Percentiles rank a stretch among this genome's conserved stretches.
phyloP scores from a whole-genome alignment of 2,888 invertebrate species.

The Dione vanillae region DNA sequence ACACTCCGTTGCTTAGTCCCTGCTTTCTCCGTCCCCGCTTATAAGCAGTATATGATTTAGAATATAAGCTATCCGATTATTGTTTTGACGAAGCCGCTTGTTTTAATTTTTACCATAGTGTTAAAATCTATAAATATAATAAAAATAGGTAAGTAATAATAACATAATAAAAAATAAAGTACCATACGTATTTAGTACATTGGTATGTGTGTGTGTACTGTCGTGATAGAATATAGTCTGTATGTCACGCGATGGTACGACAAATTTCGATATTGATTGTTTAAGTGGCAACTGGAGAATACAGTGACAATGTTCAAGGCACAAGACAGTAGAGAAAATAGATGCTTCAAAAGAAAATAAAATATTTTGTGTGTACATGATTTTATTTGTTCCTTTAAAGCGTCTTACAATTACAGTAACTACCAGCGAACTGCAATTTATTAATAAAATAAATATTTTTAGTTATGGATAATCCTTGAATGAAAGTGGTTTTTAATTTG shows the following conservation, averaged over 20 bases:
- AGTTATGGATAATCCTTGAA: neutral
- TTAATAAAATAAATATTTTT: neutral
- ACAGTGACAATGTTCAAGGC: neutral
- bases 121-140: too few relatives aligned
- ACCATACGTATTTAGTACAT: neutral
- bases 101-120: too few relatives aligned
- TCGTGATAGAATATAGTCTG: neutral
- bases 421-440: neutral
- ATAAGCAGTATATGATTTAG: too few relatives aligned
- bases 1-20: too few relatives aligned
- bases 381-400: neutral
- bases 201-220: neutral
- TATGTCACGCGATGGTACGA: constrained; percentile 2
- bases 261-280: neutral
- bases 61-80: too few relatives aligned
- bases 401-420: neutral
- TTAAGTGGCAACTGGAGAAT: neutral
- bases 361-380: neutral
- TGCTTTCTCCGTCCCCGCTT: too few relatives aligned
- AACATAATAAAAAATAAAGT: too few relatives aligned
- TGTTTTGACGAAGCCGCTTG: too few relatives aligned
- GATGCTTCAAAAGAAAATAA: neutral
- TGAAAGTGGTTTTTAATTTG: neutral
- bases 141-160: too few relatives aligned
- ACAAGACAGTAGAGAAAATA: neutral